These are phyloP conservation scores for Heterodera schachtii DNA, from an alignment of 1,140 invertebrate genomes.

Conservation along the genomic window DNA sequence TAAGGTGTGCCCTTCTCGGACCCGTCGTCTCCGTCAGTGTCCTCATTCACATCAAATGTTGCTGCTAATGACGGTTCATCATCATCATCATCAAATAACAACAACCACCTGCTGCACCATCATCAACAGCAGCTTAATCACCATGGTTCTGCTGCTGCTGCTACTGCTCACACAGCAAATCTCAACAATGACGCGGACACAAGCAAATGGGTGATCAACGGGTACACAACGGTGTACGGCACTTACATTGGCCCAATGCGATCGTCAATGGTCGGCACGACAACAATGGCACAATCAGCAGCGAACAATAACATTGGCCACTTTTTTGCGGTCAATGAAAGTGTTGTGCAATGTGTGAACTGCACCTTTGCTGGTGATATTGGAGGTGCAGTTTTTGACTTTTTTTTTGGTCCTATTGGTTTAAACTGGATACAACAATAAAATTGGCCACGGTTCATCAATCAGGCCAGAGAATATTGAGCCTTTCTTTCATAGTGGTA, in stretches of 20 bases:
- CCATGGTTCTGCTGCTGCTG: too few relatives aligned
- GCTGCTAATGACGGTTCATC: too few relatives aligned
- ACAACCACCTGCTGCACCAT: not conserved
- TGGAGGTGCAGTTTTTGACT: not conserved
- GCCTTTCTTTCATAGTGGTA: too few relatives aligned
- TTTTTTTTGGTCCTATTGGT: not conserved
- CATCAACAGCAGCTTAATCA: not conserved
- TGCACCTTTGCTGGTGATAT: slow-evolving; percentile 24
- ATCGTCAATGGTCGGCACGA: not conserved
- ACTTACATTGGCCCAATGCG: not conserved
- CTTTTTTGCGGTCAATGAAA: slow-evolving; percentile 25
- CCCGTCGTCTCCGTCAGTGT: too few relatives aligned
- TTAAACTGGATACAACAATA: not conserved
- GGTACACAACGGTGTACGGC: not conserved
- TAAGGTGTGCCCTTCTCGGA: too few relatives aligned
- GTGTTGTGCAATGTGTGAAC: slow-evolving; percentile 25
- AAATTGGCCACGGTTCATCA: too few relatives aligned
- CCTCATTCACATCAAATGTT: too few relatives aligned
- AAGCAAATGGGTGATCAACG: not conserved
- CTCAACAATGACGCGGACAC: not conserved
- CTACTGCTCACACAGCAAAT: too few relatives aligned
- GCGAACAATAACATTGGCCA: slow-evolving; percentile 5
- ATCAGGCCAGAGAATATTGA: too few relatives aligned
- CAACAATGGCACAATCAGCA: not conserved
- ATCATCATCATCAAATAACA: too few relatives aligned